Base-by-base conservation (phyloP, 2,888 invertebrate species). In the Cremastinae sp. region DNA sequence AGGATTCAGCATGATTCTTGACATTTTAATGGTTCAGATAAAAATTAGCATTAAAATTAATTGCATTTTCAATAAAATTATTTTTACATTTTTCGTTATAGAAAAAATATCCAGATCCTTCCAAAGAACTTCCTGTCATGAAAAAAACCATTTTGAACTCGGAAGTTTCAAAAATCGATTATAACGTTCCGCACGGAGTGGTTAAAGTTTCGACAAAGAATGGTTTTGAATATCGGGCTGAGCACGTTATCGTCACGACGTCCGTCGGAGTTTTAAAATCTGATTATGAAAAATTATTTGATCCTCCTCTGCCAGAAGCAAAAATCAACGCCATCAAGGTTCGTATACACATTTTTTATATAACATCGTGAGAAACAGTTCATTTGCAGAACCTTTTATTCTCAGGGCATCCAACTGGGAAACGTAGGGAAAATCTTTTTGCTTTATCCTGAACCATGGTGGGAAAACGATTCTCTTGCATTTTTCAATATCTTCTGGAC, bases 251-350 rank as follows among this genome's bases (percentile, higher is more conserved):
- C 22, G 90, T 94, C 0, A 95, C 95, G 0, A 90, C 93, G 0
- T 94, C 95, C 0, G 85, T 95, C 0, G 95, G 95, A 0, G 94
- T 94, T 0, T 88, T 95, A 16, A 95, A 95, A 84, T 91, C 91
- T 16, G 89, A 91, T 68, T 88, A 92, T 68, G 79, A 87, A 8
- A 86, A 85, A 0, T 76, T 94, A 16, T 94, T 94, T 83, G 82
- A 87, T 2, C 94, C 94, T 0, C 80, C 89, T 5, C 86, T 94
- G 45, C 92, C 93, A 0, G 70, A 85, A 10, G 83, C 85, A 1
- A 94, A 94, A 22, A 34, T 70, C 43, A 10, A 62, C 18, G 62
- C 70, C 7, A 70, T 70, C 62, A 34, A 62, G 61, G 70, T 62
- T 2, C 10, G 10, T 28, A 9, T 45, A 9, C n/a, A n/a, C n/a